Evolutionary conservation across 2,888 invertebrate genomes (phyloP), one percentile per base, ranked within the genome.

Genomic region (Belgica antarctica): DNA sequence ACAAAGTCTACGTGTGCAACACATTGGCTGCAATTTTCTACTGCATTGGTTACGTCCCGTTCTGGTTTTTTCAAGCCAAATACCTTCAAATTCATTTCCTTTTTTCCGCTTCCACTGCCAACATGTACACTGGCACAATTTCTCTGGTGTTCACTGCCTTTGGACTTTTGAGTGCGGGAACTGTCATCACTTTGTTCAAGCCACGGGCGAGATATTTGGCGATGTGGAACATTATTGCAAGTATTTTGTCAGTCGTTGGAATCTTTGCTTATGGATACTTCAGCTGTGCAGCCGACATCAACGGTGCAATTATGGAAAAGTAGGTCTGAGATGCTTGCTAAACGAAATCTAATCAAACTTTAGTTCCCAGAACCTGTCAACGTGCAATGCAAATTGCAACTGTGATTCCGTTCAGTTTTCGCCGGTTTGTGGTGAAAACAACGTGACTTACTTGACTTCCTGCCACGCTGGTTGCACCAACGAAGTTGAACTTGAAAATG

Each of bases 381-480:
- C 31, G 1, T 90, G 90, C 75, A 89, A 88, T 75, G 79, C 82
- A 17, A 81, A 83, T 71, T 90, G 89, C 75, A 79, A 84, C 72
- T 90, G 89, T 77, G 86, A 87, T 73, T 87, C 85, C 74, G 86
- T 87, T 24, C 86, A 87, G 72, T 90, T 88, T 75, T 87, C 88
- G 65, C 89, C 90, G 0, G 87, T 90, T 0, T 90, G 89, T 75
- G 85, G 86, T 2, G 82, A 84, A 72, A 84, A 85, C 72, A 83
- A 84, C 0, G 82, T 84, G 73, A 87, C 87, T 1, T 91, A 85
- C 76, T 90, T 90, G 74, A 90, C 89, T 0, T 87, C 91, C 3
- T 92, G 92, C 76, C 89, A 90, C 76, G 91, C 91, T 19, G 91
- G 92, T 3, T 91, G 90, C 76, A n/a, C n/a, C n/a, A n/a, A n/a